Conservation (phyloP, 2,888 invertebrate species). For the Tetramorium bicarinatum region DNA sequence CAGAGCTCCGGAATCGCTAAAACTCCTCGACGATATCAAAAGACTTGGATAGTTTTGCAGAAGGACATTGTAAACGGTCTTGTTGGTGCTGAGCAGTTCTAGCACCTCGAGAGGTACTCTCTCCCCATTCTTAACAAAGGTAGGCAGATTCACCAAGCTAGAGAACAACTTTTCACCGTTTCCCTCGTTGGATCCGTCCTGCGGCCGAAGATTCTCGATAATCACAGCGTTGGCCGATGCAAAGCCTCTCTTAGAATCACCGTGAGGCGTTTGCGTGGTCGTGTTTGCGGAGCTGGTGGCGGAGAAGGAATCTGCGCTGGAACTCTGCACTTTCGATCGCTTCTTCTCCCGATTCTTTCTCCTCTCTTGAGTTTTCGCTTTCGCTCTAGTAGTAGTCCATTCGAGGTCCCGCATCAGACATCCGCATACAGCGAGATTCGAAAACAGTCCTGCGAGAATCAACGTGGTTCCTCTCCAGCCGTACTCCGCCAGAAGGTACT, state of each 20-base stretch:
- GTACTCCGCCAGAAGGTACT: constrained; percentile 91
- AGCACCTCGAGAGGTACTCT: constrained; percentile 92
- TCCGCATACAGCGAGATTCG: constrained; percentile 94
- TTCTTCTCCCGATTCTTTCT: constrained; percentile 89
- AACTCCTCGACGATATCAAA: constrained; percentile 91
- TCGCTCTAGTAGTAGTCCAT: constrained; percentile 89
- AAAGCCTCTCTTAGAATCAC: constrained; percentile 79
- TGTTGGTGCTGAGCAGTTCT: constrained; percentile 90
- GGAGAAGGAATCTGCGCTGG: constrained; percentile 91
- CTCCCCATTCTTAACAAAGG: constrained; percentile 93
- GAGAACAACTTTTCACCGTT: constrained; percentile 89
- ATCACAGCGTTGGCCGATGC: constrained; percentile 86
- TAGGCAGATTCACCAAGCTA: constrained; percentile 95
- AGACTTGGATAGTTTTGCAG: constrained; percentile 92
- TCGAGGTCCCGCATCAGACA: constrained; percentile 93
- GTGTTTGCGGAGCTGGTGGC: constrained; percentile 90
- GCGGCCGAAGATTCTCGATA: constrained; percentile 78
- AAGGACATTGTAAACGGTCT: constrained; percentile 91
- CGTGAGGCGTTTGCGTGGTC: constrained; percentile 87
- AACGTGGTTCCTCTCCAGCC: constrained; percentile 94
- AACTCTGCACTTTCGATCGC: constrained; percentile 88
- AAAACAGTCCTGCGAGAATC: constrained; percentile 93
- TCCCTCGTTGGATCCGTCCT: constrained; percentile 83
- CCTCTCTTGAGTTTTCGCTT: constrained; percentile 89
- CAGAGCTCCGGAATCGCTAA: constrained; percentile 89